These are phyloP conservation scores for Alca torda DNA, from an alignment of 2,797 vertebrate species.

Conservation along the genomic window DNA sequence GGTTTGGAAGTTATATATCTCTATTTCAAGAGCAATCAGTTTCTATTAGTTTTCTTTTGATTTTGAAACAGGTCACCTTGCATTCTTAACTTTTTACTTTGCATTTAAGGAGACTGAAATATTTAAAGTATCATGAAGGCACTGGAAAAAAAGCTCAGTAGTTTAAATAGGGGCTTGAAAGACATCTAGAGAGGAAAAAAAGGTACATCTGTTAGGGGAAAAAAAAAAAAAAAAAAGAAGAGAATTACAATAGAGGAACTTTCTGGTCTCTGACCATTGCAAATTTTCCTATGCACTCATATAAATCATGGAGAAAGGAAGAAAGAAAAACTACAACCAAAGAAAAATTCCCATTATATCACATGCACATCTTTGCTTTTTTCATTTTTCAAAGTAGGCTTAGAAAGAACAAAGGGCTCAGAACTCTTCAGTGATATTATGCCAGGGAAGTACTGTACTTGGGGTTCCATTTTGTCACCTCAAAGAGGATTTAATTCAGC, in stretches of 20 bases:
- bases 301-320: slow-evolving; percentile 41
- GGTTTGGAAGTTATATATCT: background rate
- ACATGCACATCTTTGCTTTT: slow-evolving; percentile 71
- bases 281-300: slow-evolving; percentile 58
- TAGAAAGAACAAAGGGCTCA: slow-evolving; percentile 75
- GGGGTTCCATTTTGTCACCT: slow-evolving; percentile 76
- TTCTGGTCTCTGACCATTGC: slow-evolving; percentile 43
- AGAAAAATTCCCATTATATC: slow-evolving; percentile 69
- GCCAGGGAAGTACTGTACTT: slow-evolving; percentile 69
- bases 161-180: slow-evolving; percentile 49
- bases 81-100: slow-evolving; percentile 20
- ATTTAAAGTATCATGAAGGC: slow-evolving; percentile 17
- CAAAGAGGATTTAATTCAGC: slow-evolving; percentile 75
- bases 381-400: slow-evolving; percentile 70
- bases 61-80: slow-evolving; percentile 24
- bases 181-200: background rate
- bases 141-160: background rate
- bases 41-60: slow-evolving; percentile 9
- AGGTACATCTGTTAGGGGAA: background rate
- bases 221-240: background rate
- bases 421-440: slow-evolving; percentile 73
- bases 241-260: slow-evolving; percentile 8
- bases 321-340: slow-evolving; percentile 34
- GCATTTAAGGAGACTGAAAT: background rate
- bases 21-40: background rate